A percentile compares a stretch with the other conserved stretches of the same genome.
phyloP scores from a whole-genome alignment of 1,140 invertebrate species.

The Parasteatoda tepidariorum region DNA sequence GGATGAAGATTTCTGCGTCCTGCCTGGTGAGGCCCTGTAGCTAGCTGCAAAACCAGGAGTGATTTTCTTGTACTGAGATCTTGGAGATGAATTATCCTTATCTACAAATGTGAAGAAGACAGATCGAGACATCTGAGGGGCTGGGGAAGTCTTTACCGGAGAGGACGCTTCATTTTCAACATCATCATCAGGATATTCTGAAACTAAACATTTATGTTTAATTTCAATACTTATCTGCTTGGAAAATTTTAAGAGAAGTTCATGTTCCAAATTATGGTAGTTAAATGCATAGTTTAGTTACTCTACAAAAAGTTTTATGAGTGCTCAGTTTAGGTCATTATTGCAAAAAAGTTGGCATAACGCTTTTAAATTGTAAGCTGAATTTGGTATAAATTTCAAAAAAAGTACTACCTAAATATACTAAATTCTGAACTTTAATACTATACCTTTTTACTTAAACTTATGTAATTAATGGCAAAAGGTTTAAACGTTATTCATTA shows the following conservation, averaged over 20 bases:
- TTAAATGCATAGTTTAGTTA: too few species aligned
- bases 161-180: neutral
- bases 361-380: too few species aligned
- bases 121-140: conserved; percentile 14
- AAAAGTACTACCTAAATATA: too few species aligned
- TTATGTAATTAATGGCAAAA: too few species aligned
- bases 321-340: too few species aligned
- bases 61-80: conserved; percentile 43
- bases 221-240: neutral
- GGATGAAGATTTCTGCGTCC: neutral
- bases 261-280: too few species aligned
- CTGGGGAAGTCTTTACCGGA: conserved; percentile 4
- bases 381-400: too few species aligned
- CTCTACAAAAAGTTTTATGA: too few species aligned
- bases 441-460: too few species aligned
- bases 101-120: conserved; percentile 50
- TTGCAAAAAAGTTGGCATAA: too few species aligned
- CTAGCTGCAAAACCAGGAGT: conserved; percentile 11
- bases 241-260: neutral
- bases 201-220: neutral
- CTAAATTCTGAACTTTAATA: too few species aligned
- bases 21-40: conserved; percentile 36
- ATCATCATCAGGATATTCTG: conserved; percentile 12
- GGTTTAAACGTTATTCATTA: too few species aligned
- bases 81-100: conserved; percentile 26